Evolutionary conservation across 2,888 invertebrate species (phyloP).

Genomic region (Ryuthela nishihirai): DNA sequence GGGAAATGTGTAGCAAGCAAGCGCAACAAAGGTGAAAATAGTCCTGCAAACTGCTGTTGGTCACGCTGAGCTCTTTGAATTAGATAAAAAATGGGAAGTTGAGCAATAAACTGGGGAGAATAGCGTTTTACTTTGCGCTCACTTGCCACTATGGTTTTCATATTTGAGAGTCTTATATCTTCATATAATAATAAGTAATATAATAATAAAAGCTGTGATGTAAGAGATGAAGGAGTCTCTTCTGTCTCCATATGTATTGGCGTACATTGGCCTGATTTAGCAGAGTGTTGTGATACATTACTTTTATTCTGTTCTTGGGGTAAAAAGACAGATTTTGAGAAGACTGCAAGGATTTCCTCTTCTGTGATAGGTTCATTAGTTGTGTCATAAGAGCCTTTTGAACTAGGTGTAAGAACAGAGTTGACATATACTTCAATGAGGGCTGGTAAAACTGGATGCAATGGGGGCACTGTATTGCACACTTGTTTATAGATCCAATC

Average conservation of each 20-base stretch:
- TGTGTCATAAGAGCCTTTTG: constrained; percentile 64
- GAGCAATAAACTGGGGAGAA: constrained; percentile 78
- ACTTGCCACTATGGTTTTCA: constrained; percentile 48
- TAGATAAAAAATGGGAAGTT: constrained; percentile 80
- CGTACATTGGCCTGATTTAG: constrained; percentile 3
- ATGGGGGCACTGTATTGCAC: constrained; percentile 77
- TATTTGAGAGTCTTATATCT: constrained; percentile 67
- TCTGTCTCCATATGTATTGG: constrained; percentile 49
- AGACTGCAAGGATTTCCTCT: constrained; percentile 67
- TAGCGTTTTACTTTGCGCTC: constrained; percentile 65
- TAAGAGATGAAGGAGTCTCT: constrained; percentile 56
- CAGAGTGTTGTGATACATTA: background rate
- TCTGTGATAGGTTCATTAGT: constrained; percentile 89
- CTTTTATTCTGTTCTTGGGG: constrained; percentile 27
- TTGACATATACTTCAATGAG: constrained; percentile 92
- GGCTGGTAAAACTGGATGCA: constrained; percentile 89
- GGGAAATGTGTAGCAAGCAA: constrained; percentile 90
- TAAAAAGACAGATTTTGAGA: constrained; percentile 46
- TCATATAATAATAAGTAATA: constrained; percentile 91
- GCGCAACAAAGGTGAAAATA: constrained; percentile 83
- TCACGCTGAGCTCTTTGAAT: constrained; percentile 88
- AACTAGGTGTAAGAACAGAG: constrained; percentile 65
- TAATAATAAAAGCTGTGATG: constrained; percentile 80
- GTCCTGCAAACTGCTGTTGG: constrained; percentile 79
- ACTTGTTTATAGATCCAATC: constrained; percentile 92